Evolutionary conservation across 2,888 invertebrate species (phyloP), one percentile per base, ranked within the genome.

Genomic region (Tortrix viridana): DNA sequence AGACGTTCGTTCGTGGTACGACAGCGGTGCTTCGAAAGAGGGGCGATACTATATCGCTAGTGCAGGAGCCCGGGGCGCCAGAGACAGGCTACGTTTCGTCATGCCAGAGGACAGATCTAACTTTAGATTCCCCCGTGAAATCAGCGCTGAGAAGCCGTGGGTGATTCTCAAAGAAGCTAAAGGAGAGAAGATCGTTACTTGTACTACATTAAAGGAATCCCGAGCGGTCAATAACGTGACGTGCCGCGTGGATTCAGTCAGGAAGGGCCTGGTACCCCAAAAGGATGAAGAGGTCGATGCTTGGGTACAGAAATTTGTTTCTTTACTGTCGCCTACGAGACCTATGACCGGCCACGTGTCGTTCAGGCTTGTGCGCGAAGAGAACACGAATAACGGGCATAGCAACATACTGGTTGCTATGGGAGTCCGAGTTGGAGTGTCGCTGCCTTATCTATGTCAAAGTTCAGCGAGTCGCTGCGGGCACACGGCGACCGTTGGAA

Each of bases 181-280:
- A 60, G 96, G 96, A 16, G 95, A 95, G 71, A 96, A 95, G 72
- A 95, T 94, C 75, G 92, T 97, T 57, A 97, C 97, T 19, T 97
- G 97, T 75, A 97, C 97, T 1, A 97, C 97, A 0, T 91, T 97
- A 47, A 96, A 96, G 79, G 95, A 96, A 64, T 96, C 96, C 1
- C 93, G 94, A 52, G 95, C 97, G 1, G 95, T 96, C 43, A 96
- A 96, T 58, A 97, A 97, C 77, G 96, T 97, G 20, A 95, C 96
- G 2, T 97, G 97, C 73, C 93, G 94, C 5, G 93, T 96, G 48
- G 95, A 96, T 74, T 88, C 93, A 53, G 92, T 93, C 41, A 93
- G 92, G 41, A 94, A 94, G 72, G 95, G 95, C 32, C 82, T 96
- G 50, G 93, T 96, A 56, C 95, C 96, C 0, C 94, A 94, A 69